These are phyloP conservation scores for Drosophila cardini DNA, from an alignment of 1,140 invertebrate genomes.

Conservation along the genomic window DNA sequence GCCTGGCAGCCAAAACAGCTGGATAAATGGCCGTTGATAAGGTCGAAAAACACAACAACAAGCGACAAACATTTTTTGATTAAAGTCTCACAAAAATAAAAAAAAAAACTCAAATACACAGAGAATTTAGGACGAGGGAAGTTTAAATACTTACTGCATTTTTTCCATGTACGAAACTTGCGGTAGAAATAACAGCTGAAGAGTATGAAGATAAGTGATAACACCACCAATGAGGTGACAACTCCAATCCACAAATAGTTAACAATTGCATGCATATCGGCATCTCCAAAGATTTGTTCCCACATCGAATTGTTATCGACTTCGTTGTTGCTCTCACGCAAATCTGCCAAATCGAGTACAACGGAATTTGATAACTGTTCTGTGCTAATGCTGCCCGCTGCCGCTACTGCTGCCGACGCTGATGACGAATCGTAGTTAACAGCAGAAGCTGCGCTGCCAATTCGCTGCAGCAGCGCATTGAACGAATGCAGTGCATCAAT, in stretches of 20 bases:
- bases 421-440: constrained; percentile 40
- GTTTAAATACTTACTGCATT: constrained; percentile 81
- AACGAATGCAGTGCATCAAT: constrained; percentile 79
- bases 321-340: constrained; percentile 54
- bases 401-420: constrained; percentile 11
- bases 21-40: constrained; percentile 73
- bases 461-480: constrained; percentile 71
- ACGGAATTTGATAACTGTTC: constrained; percentile 80
- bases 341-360: constrained; percentile 76
- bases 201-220: constrained; percentile 79
- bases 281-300: constrained; percentile 64
- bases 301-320: constrained; percentile 17
- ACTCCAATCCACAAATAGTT: constrained; percentile 84
- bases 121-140: constrained; percentile 1
- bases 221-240: constrained; percentile 74
- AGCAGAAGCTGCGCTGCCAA: constrained; percentile 64
- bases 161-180: constrained; percentile 84
- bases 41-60: constrained; percentile 27
- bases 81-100: constrained; percentile 41
- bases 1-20: constrained; percentile 49
- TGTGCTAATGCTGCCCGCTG: constrained; percentile 65
- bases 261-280: constrained; percentile 78
- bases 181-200: constrained; percentile 83
- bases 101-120: neutral
- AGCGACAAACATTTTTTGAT: constrained; percentile 55